Percentiles rank a stretch among this genome's conserved stretches.
Conservation (phyloP, 2,797 vertebrate genomes). For the Tinamus major region DNA sequence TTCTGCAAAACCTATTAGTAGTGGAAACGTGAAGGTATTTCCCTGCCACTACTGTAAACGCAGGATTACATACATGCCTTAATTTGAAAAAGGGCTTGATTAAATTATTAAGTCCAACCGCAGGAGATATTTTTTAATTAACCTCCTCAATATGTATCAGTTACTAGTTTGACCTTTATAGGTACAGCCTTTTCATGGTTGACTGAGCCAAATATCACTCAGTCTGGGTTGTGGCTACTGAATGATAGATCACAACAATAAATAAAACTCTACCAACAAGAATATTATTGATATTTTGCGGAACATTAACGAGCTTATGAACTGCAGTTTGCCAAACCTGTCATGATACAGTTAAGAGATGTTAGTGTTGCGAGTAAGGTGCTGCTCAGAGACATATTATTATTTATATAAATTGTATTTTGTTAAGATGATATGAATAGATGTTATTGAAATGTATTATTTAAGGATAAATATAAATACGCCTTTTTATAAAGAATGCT, state of each 20-base stretch:
- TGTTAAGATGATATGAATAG: background rate
- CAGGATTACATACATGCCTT: background rate
- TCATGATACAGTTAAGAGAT: constrained; percentile 6
- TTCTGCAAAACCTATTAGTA: background rate
- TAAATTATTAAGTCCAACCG: background rate
- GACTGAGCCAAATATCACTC: background rate
- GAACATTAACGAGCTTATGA: constrained; percentile 3
- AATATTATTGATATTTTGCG: constrained; percentile 14
- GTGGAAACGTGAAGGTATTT: background rate
- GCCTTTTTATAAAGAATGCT: background rate
- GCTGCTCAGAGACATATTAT: background rate
- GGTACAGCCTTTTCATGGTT: background rate
- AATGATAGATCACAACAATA: background rate
- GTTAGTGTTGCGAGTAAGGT: background rate
- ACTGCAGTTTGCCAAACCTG: background rate
- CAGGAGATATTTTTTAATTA: background rate
- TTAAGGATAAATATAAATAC: constrained; percentile 24
- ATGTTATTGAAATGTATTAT: constrained; percentile 9
- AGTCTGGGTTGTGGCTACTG: constrained; percentile 30
- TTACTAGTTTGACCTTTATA: constrained; percentile 25
- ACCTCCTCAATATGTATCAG: background rate
- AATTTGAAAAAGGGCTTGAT: constrained; percentile 4
- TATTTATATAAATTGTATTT: background rate
- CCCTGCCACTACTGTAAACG: background rate
- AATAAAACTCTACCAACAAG: constrained; percentile 21